Conservation (phyloP, 2,113 vertebrate genomes). For the Aspiorhynchus laticeps region DNA sequence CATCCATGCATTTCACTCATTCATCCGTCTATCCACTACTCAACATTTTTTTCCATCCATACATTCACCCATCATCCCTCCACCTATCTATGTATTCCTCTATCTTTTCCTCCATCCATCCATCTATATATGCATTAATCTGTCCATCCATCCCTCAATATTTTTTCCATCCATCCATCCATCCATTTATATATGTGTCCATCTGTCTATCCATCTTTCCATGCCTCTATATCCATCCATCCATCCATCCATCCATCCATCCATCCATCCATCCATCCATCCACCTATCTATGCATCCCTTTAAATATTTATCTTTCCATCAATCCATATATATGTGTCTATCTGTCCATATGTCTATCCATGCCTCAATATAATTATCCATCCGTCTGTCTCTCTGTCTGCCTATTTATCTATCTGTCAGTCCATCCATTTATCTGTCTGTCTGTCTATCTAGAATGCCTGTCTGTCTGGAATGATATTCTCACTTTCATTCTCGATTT, state of each 20-base stretch:
- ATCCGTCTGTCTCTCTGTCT: background rate
- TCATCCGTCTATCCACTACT: background rate
- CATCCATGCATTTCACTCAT: background rate
- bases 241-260: too few relatives aligned
- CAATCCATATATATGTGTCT: too few relatives aligned
- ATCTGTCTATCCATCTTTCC: too few relatives aligned
- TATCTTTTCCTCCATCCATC: background rate
- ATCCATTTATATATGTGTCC: too few relatives aligned
- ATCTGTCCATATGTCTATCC: too few relatives aligned
- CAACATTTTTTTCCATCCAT: background rate
- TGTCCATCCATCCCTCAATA: background rate
- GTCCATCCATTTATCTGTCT: too few relatives aligned
- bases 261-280: background rate
- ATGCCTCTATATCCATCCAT: background rate
- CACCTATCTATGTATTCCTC: background rate
- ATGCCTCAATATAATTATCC: background rate
- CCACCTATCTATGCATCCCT: too few relatives aligned
- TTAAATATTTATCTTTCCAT: background rate
- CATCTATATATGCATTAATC: background rate
- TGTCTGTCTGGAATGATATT: background rate
- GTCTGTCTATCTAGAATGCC: too few relatives aligned
- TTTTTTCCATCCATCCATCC: too few relatives aligned
- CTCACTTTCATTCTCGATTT: background rate
- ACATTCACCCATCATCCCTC: background rate
- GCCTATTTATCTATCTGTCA: too few relatives aligned